Conservation (phyloP, 1,140 invertebrate species). For the Pseudachorutes palmiensis region DNA sequence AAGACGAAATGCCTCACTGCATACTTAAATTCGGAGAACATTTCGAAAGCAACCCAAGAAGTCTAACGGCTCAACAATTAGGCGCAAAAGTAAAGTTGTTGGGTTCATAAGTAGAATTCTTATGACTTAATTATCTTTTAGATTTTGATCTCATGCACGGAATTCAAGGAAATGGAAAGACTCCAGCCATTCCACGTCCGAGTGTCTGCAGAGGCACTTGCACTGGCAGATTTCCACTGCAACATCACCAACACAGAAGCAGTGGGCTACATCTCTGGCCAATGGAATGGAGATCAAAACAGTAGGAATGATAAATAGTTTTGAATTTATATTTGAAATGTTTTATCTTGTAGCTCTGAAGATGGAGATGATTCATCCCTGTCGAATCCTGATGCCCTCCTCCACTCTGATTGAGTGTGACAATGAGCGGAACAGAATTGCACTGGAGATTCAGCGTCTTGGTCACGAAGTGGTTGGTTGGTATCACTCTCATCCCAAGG, state of each 20-base stretch:
- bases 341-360: slow-evolving; percentile 24
- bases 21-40: slow-evolving; percentile 37
- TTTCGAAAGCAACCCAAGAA: slow-evolving; percentile 31
- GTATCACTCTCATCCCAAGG: slow-evolving; percentile 91
- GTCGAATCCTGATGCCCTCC: slow-evolving; percentile 69
- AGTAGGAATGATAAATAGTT: slow-evolving; percentile 56
- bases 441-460: slow-evolving; percentile 60
- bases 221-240: slow-evolving; percentile 87
- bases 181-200: slow-evolving; percentile 34
- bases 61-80: slow-evolving; percentile 24
- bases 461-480: slow-evolving; percentile 78
- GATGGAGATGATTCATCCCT: slow-evolving; percentile 49
- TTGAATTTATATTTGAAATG: slow-evolving; percentile 7
- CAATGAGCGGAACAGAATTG: slow-evolving; percentile 63
- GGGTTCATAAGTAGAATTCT: not conserved
- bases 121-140: no score
- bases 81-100: slow-evolving; percentile 29
- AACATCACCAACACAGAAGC: slow-evolving; percentile 86
- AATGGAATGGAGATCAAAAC: slow-evolving; percentile 88
- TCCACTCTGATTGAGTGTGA: slow-evolving; percentile 63
- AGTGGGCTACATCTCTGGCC: slow-evolving; percentile 85
- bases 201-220: slow-evolving; percentile 67
- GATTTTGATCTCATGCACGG: slow-evolving; percentile 38
- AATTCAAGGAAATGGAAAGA: slow-evolving; percentile 37
- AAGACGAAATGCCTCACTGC: slow-evolving; percentile 33